Evolutionary conservation across 2,797 vertebrate genomes (phyloP).

Genomic region (Bucorvus abyssinicus): DNA sequence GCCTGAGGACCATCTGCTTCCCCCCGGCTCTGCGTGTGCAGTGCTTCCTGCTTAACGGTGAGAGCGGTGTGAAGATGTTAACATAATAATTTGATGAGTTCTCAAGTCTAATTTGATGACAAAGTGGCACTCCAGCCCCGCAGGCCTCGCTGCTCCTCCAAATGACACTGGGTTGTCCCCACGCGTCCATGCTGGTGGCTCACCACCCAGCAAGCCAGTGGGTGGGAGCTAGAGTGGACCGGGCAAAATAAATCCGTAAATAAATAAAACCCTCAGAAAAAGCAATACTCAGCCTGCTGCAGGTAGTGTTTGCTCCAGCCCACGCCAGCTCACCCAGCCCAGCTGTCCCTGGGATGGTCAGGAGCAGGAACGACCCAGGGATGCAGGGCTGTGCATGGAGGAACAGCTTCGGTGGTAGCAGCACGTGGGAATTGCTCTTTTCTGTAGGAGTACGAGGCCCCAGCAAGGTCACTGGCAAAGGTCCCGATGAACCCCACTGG

Average conservation of each 20-base stretch:
- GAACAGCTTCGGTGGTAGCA: neutral
- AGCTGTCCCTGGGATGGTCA: fast-evolving
- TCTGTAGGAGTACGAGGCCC: neutral
- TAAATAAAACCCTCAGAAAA: neutral
- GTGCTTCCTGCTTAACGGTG: neutral
- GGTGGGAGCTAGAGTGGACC: neutral
- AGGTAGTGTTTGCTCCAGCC: neutral
- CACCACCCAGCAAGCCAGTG: neutral
- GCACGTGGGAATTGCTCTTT: neutral
- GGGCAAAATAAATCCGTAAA: neutral
- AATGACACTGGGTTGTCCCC: neutral
- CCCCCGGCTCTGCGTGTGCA: fast-evolving
- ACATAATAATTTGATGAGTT: neutral
- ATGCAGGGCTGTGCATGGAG: neutral
- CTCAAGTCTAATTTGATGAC: neutral
- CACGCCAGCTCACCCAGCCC: neutral
- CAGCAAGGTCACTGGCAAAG: neutral
- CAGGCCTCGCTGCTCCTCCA: neutral
- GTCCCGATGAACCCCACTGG: neutral
- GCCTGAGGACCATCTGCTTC: neutral
- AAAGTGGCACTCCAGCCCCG: neutral
- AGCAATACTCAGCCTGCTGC: neutral
- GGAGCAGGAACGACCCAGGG: neutral
- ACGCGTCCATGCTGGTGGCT: fast-evolving
- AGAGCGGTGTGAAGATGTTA: neutral